Conservation (phyloP, 1,140 invertebrate genomes). For the Pentalonia nigronervosa region DNA sequence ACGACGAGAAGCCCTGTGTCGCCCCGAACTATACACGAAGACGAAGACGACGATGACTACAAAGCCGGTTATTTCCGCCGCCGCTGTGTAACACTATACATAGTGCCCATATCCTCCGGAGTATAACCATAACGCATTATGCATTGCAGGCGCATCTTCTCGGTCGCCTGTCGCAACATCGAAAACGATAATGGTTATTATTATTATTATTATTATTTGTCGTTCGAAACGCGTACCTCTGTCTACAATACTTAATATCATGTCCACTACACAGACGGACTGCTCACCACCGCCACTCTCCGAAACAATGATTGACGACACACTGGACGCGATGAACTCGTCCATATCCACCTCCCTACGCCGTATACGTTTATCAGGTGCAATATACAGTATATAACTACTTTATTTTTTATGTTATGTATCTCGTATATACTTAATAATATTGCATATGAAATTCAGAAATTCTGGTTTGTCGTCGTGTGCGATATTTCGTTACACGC, state of each 20-base stretch:
- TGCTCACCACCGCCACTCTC: not conserved
- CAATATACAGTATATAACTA: not conserved
- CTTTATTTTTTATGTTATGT: not conserved
- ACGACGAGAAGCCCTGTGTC: not conserved
- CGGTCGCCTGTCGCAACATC: not conserved
- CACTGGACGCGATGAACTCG: not conserved
- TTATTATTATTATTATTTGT: not conserved
- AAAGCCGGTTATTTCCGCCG: conserved; percentile 20
- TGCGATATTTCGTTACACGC: not conserved
- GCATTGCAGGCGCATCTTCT: not conserved
- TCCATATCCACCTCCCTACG: not conserved
- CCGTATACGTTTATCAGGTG: not conserved
- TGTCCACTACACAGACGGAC: not conserved
- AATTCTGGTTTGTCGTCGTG: not conserved
- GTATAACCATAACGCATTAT: not conserved
- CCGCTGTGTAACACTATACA: not conserved
- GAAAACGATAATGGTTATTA: not conserved
- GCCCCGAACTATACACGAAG: not conserved
- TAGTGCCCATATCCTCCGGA: not conserved
- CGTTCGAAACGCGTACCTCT: not conserved
- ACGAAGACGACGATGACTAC: not conserved
- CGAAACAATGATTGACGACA: not conserved
- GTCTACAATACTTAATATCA: not conserved
- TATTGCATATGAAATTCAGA: not conserved
- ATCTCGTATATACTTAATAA: not conserved